Base-by-base conservation (phyloP, 2,888 invertebrate genomes). In the Acleris laterana region DNA sequence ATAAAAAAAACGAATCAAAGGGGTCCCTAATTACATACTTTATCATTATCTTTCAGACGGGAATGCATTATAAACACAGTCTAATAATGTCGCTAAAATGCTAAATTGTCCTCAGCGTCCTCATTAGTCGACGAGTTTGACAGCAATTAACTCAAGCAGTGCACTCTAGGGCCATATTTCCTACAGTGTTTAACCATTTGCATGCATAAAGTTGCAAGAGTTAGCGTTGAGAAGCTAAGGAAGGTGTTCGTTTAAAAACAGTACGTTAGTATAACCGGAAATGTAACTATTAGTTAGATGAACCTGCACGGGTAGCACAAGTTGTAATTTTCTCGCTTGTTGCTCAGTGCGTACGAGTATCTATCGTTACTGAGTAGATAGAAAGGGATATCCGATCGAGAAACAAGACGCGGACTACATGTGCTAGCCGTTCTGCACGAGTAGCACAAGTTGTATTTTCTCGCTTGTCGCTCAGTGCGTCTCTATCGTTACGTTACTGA, bases 71-170 rank as follows among this genome's bases (percentile, higher is more conserved):
- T 46, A 62, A 73, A 72, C 69, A 74, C 70, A 57, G 67, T 69
- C 69, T 76, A 75, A 79, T 74, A 72, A 70, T 69, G 69, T 74
- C 74, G 73, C 70, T 74, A 70, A 73, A 32, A 68, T 74, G 74
- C 74, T 72, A 74, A 72, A 71, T 68, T 70, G 71, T 70, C 72
- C 68, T 73, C 74, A 74, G 71, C 76, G 74, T 78, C 74, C 87
- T 88, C 88, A 89, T 90, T 89, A 90, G 81, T 76, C 76, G 80
- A 81, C 82, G 81, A 84, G 85, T 84, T 85, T 83, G 82, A 78
- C 79, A 77, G 83, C 88, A 89, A 90, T 90, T 90, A 90, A 88
- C 88, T 84, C 77, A 78, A 87, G 82, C 84, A 82, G 77, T 78
- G 78, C 86, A 86, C 87, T 87, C 84, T 71, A 78, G 81, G 79